Evolutionary conservation across 2,797 vertebrate species (phyloP).

Genomic region (Anguilla anguilla): DNA sequence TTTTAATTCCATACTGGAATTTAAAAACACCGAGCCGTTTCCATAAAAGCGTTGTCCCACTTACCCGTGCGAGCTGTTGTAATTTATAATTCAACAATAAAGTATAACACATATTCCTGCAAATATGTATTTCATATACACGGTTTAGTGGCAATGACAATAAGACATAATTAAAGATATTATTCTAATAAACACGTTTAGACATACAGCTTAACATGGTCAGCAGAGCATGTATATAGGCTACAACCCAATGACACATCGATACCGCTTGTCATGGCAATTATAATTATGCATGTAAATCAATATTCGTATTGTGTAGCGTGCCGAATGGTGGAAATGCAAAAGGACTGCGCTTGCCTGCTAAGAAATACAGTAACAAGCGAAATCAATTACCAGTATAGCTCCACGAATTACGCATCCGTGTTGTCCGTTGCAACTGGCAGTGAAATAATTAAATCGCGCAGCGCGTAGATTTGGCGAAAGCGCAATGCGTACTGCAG

Average conservation of each 20-base stretch:
- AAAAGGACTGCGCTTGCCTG: neutral
- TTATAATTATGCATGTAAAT: neutral
- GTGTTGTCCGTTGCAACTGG: neutral
- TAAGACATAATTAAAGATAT: neutral
- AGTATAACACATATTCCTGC: neutral
- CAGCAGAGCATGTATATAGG: neutral
- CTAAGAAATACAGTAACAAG: neutral
- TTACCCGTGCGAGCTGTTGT: neutral
- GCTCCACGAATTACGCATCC: neutral
- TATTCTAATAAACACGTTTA: neutral
- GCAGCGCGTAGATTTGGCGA: neutral
- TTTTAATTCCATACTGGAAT: neutral
- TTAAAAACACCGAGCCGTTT: neutral
- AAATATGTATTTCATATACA: neutral
- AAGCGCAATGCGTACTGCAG: neutral
- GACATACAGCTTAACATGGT: neutral
- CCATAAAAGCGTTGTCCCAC: neutral
- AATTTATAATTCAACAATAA: neutral
- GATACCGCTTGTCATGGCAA: too few species aligned
- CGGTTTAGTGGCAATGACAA: neutral
- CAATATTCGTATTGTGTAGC: neutral
- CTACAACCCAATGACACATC: neutral
- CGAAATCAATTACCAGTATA: neutral
- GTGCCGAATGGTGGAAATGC: neutral
- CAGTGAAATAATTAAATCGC: slow-evolving; percentile 1